Conservation (phyloP, 2,888 invertebrate genomes). For the Nymphalis c-album region DNA sequence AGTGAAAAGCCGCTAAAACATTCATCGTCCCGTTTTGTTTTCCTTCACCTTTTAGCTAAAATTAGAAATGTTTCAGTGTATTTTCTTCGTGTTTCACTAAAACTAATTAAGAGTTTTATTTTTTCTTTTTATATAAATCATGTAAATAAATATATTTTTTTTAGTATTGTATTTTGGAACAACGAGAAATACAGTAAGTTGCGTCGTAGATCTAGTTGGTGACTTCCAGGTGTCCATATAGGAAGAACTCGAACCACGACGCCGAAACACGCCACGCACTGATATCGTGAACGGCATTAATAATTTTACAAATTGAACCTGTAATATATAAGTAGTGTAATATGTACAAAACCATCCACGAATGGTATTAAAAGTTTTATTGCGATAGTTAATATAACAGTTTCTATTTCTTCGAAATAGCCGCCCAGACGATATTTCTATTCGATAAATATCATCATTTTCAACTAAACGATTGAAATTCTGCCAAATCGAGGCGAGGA, state of each 20-base stretch:
- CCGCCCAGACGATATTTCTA: conserved; percentile 24
- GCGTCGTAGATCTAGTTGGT: no score
- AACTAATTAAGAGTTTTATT: no score
- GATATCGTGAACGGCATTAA: no score
- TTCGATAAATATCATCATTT: conserved; percentile 29
- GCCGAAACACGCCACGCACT: neutral
- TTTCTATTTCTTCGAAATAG: conserved; percentile 21
- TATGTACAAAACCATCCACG: neutral
- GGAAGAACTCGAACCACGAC: neutral
- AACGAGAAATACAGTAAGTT: no score
- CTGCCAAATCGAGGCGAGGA: conserved; percentile 24
- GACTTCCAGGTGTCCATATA: no score
- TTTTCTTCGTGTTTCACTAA: no score
- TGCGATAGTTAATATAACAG: conserved; percentile 7
- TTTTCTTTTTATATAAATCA: no score
- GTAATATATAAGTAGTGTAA: neutral
- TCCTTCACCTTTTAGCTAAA: no score
- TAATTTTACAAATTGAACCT: no score
- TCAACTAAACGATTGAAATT: conserved; percentile 24
- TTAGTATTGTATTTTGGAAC: no score
- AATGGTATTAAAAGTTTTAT: conserved; percentile 4
- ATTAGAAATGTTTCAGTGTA: no score
- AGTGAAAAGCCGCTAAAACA: conserved; percentile 13
- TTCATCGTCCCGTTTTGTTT: neutral
- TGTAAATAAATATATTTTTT: no score